Evolutionary conservation across 2,888 invertebrate genomes (phyloP), one percentile per base, ranked within the genome.

Genomic region (Portevinia maculata): DNA sequence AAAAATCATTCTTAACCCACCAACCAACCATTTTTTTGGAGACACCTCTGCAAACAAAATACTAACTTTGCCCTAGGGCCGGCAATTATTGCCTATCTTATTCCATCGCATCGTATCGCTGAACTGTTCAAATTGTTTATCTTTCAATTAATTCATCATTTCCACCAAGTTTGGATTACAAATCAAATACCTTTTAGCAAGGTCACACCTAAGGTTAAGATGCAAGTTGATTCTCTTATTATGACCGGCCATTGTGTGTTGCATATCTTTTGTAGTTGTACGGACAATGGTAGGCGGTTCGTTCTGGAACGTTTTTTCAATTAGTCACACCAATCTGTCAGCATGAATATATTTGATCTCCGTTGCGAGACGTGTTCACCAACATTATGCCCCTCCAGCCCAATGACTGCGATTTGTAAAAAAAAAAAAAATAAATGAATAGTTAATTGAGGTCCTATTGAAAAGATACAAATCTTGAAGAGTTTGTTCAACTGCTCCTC

Each of bases 71-170:
- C 24, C 24, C 24, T 5, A 24, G 24, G 24, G 24, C 24, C 2
- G 2, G 24, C 24, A 3, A 24, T 24, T 24, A 24, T 24, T 24
- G 24, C 24, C 24, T 5, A 24, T 24, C 24, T 24, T 24, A 24
- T 24, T 24, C 24, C 24, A 15, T 53, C n/a, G n/a, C n/a, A 6
- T 24, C 24, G 8, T 19, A 32, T 53, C 32, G 32, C 65, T 34
- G 39, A 53, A 34, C 21, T 41, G 13, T 34, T 30, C 79, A 62
- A 11, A 76, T 70, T 81, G 59, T 81, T 81, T 81, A 76, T 48
- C 65, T 41, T 65, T 41, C 76, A 81, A 75, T 75, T 70, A 81
- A 81, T 76, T 81, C 70, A 60, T 76, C 81, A 76, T 76, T 81
- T 57, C 34, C 50, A 59, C 70, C 76, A 60, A 59, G 60, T 76